phyloP scores from a whole-genome alignment of 2,888 invertebrate species.

The Masnerella sp. region DNA sequence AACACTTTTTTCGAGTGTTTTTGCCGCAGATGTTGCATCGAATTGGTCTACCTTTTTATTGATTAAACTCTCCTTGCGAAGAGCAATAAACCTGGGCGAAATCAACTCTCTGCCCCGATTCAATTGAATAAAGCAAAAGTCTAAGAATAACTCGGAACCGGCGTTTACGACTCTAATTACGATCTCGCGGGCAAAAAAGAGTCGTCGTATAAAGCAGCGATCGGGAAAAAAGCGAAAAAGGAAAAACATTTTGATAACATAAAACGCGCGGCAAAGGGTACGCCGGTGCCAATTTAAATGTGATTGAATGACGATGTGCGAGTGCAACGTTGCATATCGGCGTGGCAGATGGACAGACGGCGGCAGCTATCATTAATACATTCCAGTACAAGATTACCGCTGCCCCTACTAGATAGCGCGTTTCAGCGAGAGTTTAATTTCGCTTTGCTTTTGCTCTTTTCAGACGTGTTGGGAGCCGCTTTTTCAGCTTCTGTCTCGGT shows the following conservation, averaged over 20 bases:
- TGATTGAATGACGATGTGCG: conserved; percentile 43
- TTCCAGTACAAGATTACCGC: conserved; percentile 38
- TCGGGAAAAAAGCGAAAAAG: not conserved
- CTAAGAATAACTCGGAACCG: not conserved
- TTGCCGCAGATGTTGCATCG: no score
- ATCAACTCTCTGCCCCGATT: no score
- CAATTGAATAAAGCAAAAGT: no score
- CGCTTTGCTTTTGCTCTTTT: conserved; percentile 44
- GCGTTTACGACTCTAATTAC: not conserved
- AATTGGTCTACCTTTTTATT: no score
- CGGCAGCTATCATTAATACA: conserved; percentile 45
- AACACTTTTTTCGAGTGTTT: no score
- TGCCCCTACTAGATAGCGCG: conserved; percentile 27
- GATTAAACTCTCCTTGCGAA: no score
- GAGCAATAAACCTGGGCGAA: no score
- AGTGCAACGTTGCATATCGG: conserved; percentile 24
- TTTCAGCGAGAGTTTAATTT: conserved; percentile 43
- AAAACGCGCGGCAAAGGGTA: conserved; percentile 16
- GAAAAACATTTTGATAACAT: not conserved
- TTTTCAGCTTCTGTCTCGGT: conserved; percentile 38
- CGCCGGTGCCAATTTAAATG: conserved; percentile 34
- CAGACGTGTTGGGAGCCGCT: conserved; percentile 28
- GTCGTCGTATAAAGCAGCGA: not conserved
- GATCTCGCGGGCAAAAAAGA: not conserved
- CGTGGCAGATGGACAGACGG: conserved; percentile 25